These are phyloP conservation scores for Takifugu flavidus DNA, from an alignment of 2,113 vertebrate species.

Conservation along the genomic window DNA sequence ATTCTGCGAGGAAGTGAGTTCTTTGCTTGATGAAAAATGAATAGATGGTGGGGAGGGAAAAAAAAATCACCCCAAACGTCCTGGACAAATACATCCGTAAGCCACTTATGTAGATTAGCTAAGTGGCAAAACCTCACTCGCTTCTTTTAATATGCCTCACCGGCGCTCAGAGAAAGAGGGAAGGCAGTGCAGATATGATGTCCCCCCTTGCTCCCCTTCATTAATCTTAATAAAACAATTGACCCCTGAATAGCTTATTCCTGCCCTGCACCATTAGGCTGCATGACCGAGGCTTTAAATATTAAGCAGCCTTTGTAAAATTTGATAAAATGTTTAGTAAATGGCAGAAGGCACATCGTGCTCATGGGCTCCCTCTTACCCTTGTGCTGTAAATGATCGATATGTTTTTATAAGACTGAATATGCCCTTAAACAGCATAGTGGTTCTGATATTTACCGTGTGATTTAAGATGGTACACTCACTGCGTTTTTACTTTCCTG, in stretches of 20 bases:
- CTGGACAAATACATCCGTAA: slow-evolving; percentile 69
- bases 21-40: slow-evolving; percentile 66
- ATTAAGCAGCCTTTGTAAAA: slow-evolving; percentile 75
- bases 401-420: slow-evolving; percentile 66
- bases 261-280: slow-evolving; percentile 69
- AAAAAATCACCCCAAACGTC: slow-evolving; percentile 60
- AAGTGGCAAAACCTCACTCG: slow-evolving; percentile 65
- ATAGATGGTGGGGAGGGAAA: slow-evolving; percentile 36
- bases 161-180: slow-evolving; percentile 54
- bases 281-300: slow-evolving; percentile 72
- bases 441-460: slow-evolving; percentile 54
- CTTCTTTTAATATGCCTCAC: slow-evolving; percentile 65
- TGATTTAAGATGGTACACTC: slow-evolving; percentile 62
- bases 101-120: slow-evolving; percentile 69
- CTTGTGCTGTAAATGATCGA: slow-evolving; percentile 65
- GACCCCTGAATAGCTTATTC: slow-evolving; percentile 75
- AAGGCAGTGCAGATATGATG: slow-evolving; percentile 65
- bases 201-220: slow-evolving; percentile 69
- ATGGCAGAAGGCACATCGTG: slow-evolving; percentile 53
- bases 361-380: slow-evolving; percentile 33
- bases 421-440: slow-evolving; percentile 63
- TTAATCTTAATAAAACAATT: slow-evolving; percentile 79
- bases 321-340: slow-evolving; percentile 76
- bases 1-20: slow-evolving; percentile 46
- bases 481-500: slow-evolving; percentile 39